phyloP scores from a whole-genome alignment of 30 jellyfish, hydroid and myxozoan genomes.

The Haliclystus octoradiatus region DNA sequence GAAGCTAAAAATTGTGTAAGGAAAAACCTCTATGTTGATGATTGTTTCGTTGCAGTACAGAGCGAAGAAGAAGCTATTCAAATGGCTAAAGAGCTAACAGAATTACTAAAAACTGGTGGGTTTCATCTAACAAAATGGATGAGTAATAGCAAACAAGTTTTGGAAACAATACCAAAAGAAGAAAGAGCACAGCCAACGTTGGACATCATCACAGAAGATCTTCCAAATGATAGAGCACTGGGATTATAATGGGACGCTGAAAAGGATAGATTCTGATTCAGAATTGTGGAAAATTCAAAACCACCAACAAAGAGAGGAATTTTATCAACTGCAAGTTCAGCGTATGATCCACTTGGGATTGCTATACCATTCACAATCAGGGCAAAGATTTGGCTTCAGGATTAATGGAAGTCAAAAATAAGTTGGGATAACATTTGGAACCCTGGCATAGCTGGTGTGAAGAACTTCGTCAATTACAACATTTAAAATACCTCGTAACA shows the following conservation, averaged over 20 bases:
- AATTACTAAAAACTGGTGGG: no score
- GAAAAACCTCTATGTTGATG: conserved; percentile 28
- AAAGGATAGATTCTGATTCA: neutral
- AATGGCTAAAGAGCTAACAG: no score
- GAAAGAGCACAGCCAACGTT: neutral
- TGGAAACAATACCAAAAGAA: conserved; percentile 12
- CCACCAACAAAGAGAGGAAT: neutral
- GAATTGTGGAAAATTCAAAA: neutral
- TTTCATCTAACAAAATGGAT: conserved; percentile 15
- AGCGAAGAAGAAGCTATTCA: no score
- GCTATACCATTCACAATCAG: neutral
- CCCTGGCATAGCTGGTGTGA: conserved; percentile 21
- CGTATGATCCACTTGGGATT: neutral
- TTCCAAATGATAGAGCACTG: neutral
- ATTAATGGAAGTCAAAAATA: neutral
- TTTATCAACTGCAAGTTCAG: neutral
- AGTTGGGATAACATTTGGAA: neutral
- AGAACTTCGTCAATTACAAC: conserved; percentile 10
- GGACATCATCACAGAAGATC: neutral
- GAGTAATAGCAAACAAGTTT: conserved; percentile 9
- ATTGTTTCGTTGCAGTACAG: neutral
- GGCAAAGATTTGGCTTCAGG: neutral
- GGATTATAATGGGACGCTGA: neutral
- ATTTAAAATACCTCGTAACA: neutral
- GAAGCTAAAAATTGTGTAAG: conserved; percentile 4